Percentiles rank a stretch among this genome's conserved stretches.
Conservation (phyloP, 1,140 invertebrate species). For the Nilaparvata lugens region DNA sequence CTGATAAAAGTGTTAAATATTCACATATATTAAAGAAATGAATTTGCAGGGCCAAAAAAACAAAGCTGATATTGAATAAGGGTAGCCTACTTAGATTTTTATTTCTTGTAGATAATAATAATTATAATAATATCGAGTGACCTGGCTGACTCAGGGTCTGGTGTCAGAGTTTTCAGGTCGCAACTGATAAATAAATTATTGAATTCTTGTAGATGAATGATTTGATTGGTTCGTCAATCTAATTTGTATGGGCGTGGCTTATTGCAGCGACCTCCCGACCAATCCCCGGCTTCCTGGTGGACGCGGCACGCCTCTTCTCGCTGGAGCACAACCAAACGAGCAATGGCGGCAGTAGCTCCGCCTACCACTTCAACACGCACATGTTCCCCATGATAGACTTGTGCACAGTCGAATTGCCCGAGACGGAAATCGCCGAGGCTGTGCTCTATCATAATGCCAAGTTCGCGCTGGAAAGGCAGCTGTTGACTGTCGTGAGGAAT, state of each 20-base stretch:
- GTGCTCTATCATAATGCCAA: conserved; percentile 19
- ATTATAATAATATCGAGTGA: too few relatives aligned
- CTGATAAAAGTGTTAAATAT: too few relatives aligned
- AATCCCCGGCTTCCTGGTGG: conserved; percentile 18
- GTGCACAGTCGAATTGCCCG: conserved; percentile 24
- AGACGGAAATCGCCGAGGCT: conserved; percentile 13
- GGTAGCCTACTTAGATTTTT: too few relatives aligned
- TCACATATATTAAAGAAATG: too few relatives aligned
- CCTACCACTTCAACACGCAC: conserved; percentile 13
- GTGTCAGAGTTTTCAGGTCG: too few relatives aligned
- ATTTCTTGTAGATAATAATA: too few relatives aligned
- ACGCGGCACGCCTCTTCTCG: not conserved
- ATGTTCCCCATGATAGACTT: conserved; percentile 26
- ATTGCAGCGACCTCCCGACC: conserved; percentile 17
- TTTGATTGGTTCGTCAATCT: not conserved
- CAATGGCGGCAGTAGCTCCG: not conserved
- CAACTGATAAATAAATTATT: too few relatives aligned
- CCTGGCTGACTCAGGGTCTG: too few relatives aligned
- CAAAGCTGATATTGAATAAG: too few relatives aligned
- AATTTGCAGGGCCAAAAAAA: too few relatives aligned
- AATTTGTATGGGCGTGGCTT: not conserved
- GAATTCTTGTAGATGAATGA: too few relatives aligned
- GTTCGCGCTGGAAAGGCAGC: conserved; percentile 4
- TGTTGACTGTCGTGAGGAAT: not conserved
- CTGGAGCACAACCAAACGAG: not conserved